phyloP scores from a whole-genome alignment of 2,888 invertebrate species.

The Celastrina argiolus region DNA sequence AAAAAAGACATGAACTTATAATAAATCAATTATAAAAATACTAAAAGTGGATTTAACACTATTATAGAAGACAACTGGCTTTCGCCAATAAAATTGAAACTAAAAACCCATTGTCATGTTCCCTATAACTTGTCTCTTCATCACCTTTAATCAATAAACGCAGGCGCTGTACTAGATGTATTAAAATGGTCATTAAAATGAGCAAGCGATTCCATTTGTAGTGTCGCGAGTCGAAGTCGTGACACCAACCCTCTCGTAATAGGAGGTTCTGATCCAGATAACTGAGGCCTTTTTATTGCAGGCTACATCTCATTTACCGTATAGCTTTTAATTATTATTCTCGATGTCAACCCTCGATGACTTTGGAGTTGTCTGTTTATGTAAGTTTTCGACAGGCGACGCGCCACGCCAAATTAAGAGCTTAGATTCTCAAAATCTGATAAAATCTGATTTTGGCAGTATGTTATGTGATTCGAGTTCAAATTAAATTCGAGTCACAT shows the following conservation, averaged over 20 bases:
- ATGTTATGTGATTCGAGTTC: too few relatives aligned
- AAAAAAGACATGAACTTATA: too few relatives aligned
- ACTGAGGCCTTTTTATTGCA: conserved; percentile 60
- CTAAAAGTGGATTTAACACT: too few relatives aligned
- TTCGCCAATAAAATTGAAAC: too few relatives aligned
- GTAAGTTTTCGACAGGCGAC: neutral
- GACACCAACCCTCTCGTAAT: conserved; percentile 9
- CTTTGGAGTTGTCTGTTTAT: neutral
- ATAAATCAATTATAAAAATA: too few relatives aligned
- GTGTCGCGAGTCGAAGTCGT: neutral
- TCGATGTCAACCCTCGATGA: neutral
- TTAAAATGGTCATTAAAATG: conserved; percentile 5
- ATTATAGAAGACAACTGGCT: too few relatives aligned
- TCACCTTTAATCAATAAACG: neutral
- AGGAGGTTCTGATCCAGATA: conserved; percentile 29
- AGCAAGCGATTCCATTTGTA: conserved; percentile 8
- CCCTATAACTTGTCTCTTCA: neutral
- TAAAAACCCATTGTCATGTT: too few relatives aligned
- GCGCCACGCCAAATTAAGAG: too few relatives aligned
- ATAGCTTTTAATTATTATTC: conserved; percentile 16
- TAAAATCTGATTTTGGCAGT: too few relatives aligned
- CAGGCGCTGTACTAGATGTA: neutral
- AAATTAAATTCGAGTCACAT: too few relatives aligned
- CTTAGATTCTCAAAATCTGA: too few relatives aligned
- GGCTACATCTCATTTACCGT: conserved; percentile 43